Conservation (phyloP, 2,797 vertebrate genomes). For the Mormyrops attenuatus region DNA sequence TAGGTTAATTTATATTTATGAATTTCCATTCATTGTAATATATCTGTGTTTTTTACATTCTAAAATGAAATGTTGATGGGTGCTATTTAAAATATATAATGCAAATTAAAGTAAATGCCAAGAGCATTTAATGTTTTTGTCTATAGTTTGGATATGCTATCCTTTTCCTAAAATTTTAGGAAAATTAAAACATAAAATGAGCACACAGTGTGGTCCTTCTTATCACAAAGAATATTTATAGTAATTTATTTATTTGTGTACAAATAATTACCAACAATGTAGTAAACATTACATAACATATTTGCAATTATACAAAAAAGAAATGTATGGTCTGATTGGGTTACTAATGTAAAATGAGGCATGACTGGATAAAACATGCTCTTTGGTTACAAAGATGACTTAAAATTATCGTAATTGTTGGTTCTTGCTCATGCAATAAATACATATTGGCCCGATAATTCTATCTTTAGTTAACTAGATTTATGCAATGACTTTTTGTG, state of each 20-base stretch:
- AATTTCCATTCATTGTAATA: background rate
- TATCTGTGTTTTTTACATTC: background rate
- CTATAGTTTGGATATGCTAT: background rate
- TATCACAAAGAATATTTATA: slow-evolving; percentile 39
- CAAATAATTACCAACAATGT: slow-evolving; percentile 44
- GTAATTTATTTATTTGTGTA: slow-evolving; percentile 28
- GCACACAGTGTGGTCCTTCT: slow-evolving; percentile 37
- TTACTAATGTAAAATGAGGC: slow-evolving; percentile 36
- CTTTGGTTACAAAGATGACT: slow-evolving; percentile 41
- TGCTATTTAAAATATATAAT: slow-evolving; percentile 22
- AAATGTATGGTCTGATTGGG: slow-evolving; percentile 38
- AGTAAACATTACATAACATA: slow-evolving; percentile 39
- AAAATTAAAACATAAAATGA: slow-evolving; percentile 42
- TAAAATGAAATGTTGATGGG: background rate
- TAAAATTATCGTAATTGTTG: slow-evolving; percentile 42
- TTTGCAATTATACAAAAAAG: slow-evolving; percentile 35
- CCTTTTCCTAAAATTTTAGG: slow-evolving; percentile 14
- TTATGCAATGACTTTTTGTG: slow-evolving; percentile 42
- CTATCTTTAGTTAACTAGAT: slow-evolving; percentile 40
- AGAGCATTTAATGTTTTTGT: slow-evolving; percentile 31
- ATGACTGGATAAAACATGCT: slow-evolving; percentile 40
- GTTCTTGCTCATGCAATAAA: slow-evolving; percentile 38
- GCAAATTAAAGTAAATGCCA: slow-evolving; percentile 29
- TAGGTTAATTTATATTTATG: background rate
- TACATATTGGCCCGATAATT: slow-evolving; percentile 41